Percentiles rank a stretch among this genome's conserved stretches.
phyloP scores from a whole-genome alignment of 2,797 vertebrate species.

The Leuciscus waleckii region DNA sequence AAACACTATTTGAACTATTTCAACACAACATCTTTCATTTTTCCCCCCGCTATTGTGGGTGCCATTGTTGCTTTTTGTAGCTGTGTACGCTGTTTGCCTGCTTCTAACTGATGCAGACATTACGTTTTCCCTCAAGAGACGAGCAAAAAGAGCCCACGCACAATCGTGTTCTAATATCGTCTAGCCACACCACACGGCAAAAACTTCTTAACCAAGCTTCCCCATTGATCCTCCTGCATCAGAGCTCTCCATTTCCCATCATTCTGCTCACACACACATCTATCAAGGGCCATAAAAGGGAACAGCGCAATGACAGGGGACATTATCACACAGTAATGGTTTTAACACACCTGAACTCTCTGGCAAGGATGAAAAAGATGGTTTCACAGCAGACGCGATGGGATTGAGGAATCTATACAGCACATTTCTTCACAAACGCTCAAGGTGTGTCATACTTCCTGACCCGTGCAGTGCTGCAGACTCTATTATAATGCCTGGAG shows the following conservation, averaged over 20 bases:
- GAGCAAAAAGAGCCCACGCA: constrained; percentile 75
- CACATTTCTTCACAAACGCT: not conserved
- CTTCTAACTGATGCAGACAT: constrained; percentile 77
- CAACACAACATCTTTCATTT: constrained; percentile 55
- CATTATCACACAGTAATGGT: constrained; percentile 1
- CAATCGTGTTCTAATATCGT: constrained; percentile 82
- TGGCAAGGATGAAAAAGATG: constrained; percentile 6
- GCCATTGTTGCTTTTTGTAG: constrained; percentile 48
- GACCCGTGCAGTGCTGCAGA: constrained; percentile 5
- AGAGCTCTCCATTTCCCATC: not conserved
- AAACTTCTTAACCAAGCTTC: constrained; percentile 21
- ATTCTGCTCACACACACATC: constrained; percentile 5
- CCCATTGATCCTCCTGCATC: constrained; percentile 21
- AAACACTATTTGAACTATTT: constrained; percentile 79
- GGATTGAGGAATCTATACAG: not conserved
- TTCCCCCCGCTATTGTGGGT: constrained; percentile 29
- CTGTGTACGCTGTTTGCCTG: constrained; percentile 36
- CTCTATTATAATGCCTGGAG: constrained; percentile 30
- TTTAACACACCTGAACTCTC: constrained; percentile 22
- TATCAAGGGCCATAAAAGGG: not conserved
- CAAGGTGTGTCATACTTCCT: constrained; percentile 2
- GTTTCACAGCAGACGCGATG: constrained; percentile 1
- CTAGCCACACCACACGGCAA: constrained; percentile 64
- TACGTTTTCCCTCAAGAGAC: constrained; percentile 75
- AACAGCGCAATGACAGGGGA: constrained; percentile 10